Conservation (phyloP, 53 echinoderm and acorn worm species). For the Zoroaster sp. region DNA sequence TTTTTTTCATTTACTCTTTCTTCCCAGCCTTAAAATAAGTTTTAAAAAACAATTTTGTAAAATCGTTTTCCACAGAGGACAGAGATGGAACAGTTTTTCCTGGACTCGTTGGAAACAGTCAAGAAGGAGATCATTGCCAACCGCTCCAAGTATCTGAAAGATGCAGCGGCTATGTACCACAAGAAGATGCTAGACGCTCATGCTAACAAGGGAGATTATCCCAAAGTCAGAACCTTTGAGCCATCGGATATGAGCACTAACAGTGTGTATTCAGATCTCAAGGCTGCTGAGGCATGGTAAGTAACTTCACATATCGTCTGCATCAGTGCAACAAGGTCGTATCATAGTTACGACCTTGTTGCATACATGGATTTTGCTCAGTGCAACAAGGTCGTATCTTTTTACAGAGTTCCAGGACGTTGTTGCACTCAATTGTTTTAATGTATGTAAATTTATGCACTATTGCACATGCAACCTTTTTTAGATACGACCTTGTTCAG, state of each 20-base stretch:
- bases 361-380: no score
- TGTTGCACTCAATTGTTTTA: no score
- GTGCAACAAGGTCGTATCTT: no score
- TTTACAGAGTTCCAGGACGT: no score
- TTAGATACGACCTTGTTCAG: no score
- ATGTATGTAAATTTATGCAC: no score
- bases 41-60: neutral
- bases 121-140: slow-evolving; percentile 96
- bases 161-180: slow-evolving; percentile 84
- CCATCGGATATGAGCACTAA: slow-evolving; percentile 86
- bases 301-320: neutral
- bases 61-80: slow-evolving; percentile 68
- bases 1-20: neutral
- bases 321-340: no score
- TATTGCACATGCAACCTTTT: no score
- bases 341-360: no score
- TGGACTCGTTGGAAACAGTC: slow-evolving; percentile 89
- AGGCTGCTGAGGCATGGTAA: slow-evolving; percentile 96
- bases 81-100: slow-evolving; percentile 99
- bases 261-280: slow-evolving; percentile 91
- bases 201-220: slow-evolving; percentile 74
- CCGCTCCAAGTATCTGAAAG: slow-evolving; percentile 90
- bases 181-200: slow-evolving; percentile 93
- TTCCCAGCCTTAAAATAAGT: neutral
- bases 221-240: slow-evolving; percentile 88